Evolutionary conservation across 2,113 vertebrate species (phyloP).

Genomic region (Nannobrachium achirus): DNA sequence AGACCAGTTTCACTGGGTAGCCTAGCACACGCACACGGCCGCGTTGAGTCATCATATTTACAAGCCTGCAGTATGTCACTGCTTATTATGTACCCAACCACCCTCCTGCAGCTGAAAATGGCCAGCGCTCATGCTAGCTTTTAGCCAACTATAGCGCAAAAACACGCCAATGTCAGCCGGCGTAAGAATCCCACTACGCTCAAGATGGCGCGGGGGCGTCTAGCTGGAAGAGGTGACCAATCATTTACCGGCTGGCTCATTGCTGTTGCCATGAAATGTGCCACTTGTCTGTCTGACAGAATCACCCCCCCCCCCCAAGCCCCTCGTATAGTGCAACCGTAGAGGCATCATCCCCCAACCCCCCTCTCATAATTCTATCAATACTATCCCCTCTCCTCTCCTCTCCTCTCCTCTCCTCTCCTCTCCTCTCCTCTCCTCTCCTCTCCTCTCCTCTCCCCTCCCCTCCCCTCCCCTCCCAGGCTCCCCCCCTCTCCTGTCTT

Average conservation of each 20-base stretch:
- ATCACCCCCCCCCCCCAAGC: conserved; percentile 1
- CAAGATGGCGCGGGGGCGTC: conserved; percentile 15
- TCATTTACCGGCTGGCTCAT: conserved; percentile 39
- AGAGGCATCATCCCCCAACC: conserved; percentile 31
- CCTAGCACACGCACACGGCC: background rate
- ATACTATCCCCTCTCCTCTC: conserved; percentile 11
- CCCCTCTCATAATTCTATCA: conserved; percentile 33
- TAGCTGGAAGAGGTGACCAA: conserved; percentile 45
- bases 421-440: conserved; percentile 11
- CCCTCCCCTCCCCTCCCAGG: conserved; percentile 16
- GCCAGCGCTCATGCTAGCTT: conserved; percentile 40
- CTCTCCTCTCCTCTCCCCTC: conserved; percentile 26
- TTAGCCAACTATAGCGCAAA: conserved; percentile 30
- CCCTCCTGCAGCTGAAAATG: conserved; percentile 21
- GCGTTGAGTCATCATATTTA: too few species aligned
- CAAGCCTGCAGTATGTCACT: too few species aligned
- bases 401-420: conserved; percentile 1
- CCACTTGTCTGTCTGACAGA: conserved; percentile 45
- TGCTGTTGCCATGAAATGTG: conserved; percentile 39
- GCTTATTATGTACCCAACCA: background rate
- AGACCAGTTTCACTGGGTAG: conserved; percentile 30
- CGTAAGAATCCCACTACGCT: conserved; percentile 42
- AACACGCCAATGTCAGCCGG: conserved; percentile 34
- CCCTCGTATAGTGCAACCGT: conserved; percentile 20
- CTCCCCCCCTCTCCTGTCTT: conserved; percentile 17